Percentiles rank a stretch among this genome's conserved stretches.
Evolutionary conservation across 2,888 invertebrate genomes (phyloP).

Genomic region (Zaprionus bogoriensis): DNA sequence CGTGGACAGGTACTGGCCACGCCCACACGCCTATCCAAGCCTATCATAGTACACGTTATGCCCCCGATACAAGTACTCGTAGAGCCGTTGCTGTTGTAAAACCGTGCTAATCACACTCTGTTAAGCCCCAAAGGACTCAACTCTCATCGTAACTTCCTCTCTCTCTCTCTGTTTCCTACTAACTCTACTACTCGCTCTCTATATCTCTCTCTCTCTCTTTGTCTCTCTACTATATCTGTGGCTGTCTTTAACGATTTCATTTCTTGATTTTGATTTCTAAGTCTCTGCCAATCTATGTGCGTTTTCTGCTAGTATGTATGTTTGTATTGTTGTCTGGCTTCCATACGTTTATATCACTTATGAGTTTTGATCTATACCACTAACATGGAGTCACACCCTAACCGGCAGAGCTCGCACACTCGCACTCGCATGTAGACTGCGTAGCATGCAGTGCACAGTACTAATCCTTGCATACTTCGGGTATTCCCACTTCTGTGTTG

Average conservation of each 20-base stretch:
- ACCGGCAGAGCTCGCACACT: slow-evolving; percentile 16
- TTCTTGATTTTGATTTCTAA: slow-evolving; percentile 57
- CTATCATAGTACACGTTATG: not conserved
- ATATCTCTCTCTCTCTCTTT: slow-evolving; percentile 9
- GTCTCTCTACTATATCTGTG: slow-evolving; percentile 16
- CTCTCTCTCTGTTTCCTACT: slow-evolving; percentile 21
- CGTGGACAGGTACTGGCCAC: slow-evolving; percentile 81
- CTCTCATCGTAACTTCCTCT: slow-evolving; percentile 45
- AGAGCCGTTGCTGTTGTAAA: slow-evolving; percentile 50
- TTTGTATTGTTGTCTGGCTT: slow-evolving; percentile 63
- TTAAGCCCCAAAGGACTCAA: slow-evolving; percentile 11
- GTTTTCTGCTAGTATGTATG: slow-evolving; percentile 72
- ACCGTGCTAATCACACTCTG: slow-evolving; percentile 21
- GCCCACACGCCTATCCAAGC: slow-evolving; percentile 32
- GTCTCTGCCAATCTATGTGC: slow-evolving; percentile 63
- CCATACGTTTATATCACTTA: slow-evolving; percentile 13
- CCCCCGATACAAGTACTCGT: slow-evolving; percentile 44
- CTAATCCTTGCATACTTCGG: slow-evolving; percentile 21
- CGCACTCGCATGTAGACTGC: slow-evolving; percentile 60
- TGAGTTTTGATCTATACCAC: slow-evolving; percentile 19
- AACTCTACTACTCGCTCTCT: slow-evolving; percentile 9
- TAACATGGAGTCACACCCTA: not conserved
- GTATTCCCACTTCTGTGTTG: not conserved
- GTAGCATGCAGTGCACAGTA: slow-evolving; percentile 70
- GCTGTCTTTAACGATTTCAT: slow-evolving; percentile 42